phyloP scores from a whole-genome alignment of 2,888 invertebrate genomes.

The Galerucella nymphaeae region DNA sequence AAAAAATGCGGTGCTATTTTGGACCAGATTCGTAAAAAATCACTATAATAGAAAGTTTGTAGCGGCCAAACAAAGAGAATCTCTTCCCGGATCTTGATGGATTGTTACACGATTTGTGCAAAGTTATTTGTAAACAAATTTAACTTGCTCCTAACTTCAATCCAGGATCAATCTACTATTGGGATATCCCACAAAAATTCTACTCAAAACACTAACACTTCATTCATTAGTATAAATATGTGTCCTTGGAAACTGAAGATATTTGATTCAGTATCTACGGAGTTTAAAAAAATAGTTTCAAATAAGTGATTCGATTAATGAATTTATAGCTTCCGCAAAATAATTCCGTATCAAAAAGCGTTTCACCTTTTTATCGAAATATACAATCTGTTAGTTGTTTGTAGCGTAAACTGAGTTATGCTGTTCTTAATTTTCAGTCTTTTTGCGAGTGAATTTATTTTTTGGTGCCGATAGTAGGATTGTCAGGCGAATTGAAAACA shows the following conservation, averaged over 20 bases:
- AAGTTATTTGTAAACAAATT: not conserved
- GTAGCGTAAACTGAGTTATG: no score
- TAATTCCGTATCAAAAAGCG: no score
- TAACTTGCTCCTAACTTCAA: not conserved
- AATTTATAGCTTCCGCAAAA: no score
- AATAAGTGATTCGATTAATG: no score
- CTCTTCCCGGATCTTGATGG: not conserved
- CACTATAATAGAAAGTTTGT: not conserved
- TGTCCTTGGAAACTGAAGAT: not conserved
- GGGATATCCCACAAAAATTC: not conserved
- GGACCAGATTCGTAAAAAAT: not conserved
- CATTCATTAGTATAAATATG: not conserved
- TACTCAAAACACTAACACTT: not conserved
- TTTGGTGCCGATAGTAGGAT: no score
- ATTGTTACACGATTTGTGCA: not conserved
- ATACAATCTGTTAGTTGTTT: no score
- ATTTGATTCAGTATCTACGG: no score
- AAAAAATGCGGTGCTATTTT: slow-evolving; percentile 18
- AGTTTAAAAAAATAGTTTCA: no score
- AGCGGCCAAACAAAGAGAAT: not conserved
- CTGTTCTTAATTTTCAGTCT: no score
- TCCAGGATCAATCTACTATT: not conserved
- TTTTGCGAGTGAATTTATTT: no score
- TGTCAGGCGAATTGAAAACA: no score
- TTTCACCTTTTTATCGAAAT: no score